Evolutionary conservation across 2,888 invertebrate genomes (phyloP).

Genomic region (Thecocarcelia acutangulata): DNA sequence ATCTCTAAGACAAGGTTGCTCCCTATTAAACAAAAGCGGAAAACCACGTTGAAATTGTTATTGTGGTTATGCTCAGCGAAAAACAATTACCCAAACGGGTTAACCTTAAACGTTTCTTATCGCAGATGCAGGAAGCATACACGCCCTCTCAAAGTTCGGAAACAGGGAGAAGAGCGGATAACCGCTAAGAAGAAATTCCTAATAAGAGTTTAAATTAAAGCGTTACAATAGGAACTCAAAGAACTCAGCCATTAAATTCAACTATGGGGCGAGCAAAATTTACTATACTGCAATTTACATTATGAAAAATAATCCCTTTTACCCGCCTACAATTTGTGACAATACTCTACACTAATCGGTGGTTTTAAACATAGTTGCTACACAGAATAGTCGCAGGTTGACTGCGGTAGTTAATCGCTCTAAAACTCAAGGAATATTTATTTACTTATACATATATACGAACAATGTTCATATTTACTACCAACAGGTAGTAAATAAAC

Average conservation of each 20-base stretch:
- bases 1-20: slow-evolving; percentile 7
- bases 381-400: background rate
- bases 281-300: slow-evolving; percentile 59
- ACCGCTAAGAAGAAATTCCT: background rate
- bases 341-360: slow-evolving; percentile 56
- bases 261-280: slow-evolving; percentile 28
- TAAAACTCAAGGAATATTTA: background rate
- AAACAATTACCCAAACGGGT: too few species aligned
- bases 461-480: too few species aligned
- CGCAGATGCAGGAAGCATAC: slow-evolving; percentile 11
- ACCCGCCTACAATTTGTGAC: slow-evolving; percentile 55
- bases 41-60: slow-evolving; percentile 71
- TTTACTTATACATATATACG: background rate
- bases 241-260: slow-evolving; percentile 23
- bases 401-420: background rate
- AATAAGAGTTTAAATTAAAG: slow-evolving; percentile 1
- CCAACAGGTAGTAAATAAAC: slow-evolving; percentile 24
- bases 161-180: background rate
- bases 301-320: slow-evolving; percentile 49
- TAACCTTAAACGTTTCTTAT: background rate
- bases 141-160: slow-evolving; percentile 23
- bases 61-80: slow-evolving; percentile 74
- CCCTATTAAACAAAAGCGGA: slow-evolving; percentile 36
- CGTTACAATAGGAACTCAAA: too few species aligned
- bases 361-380: slow-evolving; percentile 22